Evolutionary conservation across 2,113 vertebrate species (phyloP).

Genomic region (Emberiza fucata): DNA sequence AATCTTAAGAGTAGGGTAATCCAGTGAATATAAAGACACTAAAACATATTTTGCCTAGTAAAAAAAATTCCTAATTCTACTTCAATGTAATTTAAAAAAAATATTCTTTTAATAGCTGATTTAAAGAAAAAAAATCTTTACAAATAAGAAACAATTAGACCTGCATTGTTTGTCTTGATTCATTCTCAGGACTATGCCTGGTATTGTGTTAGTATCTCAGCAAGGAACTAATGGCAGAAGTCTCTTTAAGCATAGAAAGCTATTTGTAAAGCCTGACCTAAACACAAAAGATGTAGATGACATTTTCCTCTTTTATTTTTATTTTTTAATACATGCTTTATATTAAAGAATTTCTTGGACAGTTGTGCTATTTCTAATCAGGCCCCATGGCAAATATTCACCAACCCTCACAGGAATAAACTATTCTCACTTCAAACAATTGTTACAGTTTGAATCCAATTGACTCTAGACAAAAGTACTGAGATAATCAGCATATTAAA

Average conservation of each 20-base stretch:
- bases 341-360: conserved; percentile 67
- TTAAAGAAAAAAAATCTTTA: neutral
- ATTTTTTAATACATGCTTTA: conserved; percentile 17
- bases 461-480: conserved; percentile 86
- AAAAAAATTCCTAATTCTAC: neutral
- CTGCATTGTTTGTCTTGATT: neutral
- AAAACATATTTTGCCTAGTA: neutral
- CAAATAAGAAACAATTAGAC: neutral
- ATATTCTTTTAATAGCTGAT: neutral
- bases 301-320: neutral
- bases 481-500: conserved; percentile 96
- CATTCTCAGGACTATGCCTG: neutral
- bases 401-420: conserved; percentile 76
- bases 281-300: neutral
- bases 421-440: conserved; percentile 85
- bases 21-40: neutral
- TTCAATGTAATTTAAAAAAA: neutral
- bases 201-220: neutral
- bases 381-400: conserved; percentile 68
- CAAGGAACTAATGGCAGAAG: neutral
- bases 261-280: neutral
- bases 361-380: conserved; percentile 68
- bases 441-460: conserved; percentile 86
- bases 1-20: neutral
- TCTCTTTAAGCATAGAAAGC: neutral